Percentiles rank a stretch among this genome's conserved stretches.
These are phyloP conservation scores for Lasiurus cinereus DNA, from an alignment of 2,113 vertebrate genomes.

Conservation along the genomic window DNA sequence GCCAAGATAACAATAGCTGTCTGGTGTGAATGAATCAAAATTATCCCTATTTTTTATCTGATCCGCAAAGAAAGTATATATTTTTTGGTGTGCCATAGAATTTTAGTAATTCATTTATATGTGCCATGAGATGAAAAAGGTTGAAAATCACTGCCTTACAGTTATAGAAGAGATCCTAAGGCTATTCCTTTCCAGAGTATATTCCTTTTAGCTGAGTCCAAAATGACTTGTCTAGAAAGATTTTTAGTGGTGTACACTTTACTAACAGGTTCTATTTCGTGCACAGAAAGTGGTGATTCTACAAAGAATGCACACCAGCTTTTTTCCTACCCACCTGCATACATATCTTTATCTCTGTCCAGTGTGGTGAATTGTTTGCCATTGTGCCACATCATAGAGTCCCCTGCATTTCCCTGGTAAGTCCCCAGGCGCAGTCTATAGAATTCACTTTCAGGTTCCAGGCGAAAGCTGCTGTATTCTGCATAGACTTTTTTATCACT, in stretches of 20 bases:
- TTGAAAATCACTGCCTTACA: neutral
- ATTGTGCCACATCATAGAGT: conserved; percentile 97
- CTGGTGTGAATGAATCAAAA: neutral
- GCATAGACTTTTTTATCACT: conserved; percentile 98
- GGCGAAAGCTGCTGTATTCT: conserved; percentile 97
- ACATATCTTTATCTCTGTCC: conserved; percentile 96
- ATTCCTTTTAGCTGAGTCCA: neutral
- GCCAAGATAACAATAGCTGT: neutral
- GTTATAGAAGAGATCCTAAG: neutral
- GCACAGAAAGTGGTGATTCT: neutral
- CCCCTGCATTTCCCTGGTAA: conserved; percentile 98
- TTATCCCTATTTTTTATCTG: neutral
- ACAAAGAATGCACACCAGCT: accelerated
- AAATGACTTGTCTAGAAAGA: conserved; percentile 26
- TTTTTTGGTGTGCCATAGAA: neutral
- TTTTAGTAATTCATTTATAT: neutral
- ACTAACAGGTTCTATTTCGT: neutral
- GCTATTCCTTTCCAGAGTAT: neutral
- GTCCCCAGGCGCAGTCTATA: conserved; percentile 95
- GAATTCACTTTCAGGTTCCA: conserved; percentile 95
- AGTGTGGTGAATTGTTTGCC: conserved; percentile 98
- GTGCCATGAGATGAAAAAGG: neutral
- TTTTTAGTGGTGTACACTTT: neutral
- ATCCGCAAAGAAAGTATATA: neutral
- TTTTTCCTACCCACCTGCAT: conserved; percentile 90